Evolutionary conservation across 2,113 vertebrate genomes (phyloP), one percentile per base, ranked within the genome.

Genomic region (Alligator mississippiensis): DNA sequence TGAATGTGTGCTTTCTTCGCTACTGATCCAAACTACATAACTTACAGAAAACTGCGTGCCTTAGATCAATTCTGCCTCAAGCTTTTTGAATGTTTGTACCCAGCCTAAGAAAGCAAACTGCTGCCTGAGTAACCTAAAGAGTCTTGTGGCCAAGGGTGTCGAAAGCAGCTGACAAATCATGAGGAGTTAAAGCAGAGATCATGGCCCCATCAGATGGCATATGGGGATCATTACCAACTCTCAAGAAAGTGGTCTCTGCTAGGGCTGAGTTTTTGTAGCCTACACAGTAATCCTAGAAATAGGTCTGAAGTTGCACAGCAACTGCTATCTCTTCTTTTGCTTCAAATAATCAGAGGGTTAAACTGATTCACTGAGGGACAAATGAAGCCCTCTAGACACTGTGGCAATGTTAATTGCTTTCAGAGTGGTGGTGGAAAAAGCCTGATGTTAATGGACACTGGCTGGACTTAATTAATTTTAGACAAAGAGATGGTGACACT

Each of bases 381-480:
- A 34, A 9, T 11, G 34, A 66, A 60, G 59, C 70, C 22, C 19
- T 93, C 18, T 11, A 4, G 80, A 63, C 0, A 0, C 87, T 21
- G 60, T 10, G 84, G 47, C 14, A 85, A 55, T 81, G 3, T 38
- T 24, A 54, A 13, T 62, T 11, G 24, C n/a, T 77, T 74, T 80
- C 84, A 82, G 83, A 85, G 79, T 60, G 92, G 80, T 1, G 30
- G 93, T 72, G 63, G 3, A 68, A n/a, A 76, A 77, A 87, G 63
- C 76, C 47, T 22, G 72, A 80, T 21, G 78, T 38, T 87, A 79
- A 28, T 78, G 88, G 72, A 25, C 34, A 68, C 9, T 91, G 92
- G 84, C 86, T 88, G 90, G 76, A 30, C 70, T 88, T 81, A 22
- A 74, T 80, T 77, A 87, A 93, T 89, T 94, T 34, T 19, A 80